Evolutionary conservation across 2,797 vertebrate genomes (phyloP).

Genomic region (Cichlasoma orientale): DNA sequence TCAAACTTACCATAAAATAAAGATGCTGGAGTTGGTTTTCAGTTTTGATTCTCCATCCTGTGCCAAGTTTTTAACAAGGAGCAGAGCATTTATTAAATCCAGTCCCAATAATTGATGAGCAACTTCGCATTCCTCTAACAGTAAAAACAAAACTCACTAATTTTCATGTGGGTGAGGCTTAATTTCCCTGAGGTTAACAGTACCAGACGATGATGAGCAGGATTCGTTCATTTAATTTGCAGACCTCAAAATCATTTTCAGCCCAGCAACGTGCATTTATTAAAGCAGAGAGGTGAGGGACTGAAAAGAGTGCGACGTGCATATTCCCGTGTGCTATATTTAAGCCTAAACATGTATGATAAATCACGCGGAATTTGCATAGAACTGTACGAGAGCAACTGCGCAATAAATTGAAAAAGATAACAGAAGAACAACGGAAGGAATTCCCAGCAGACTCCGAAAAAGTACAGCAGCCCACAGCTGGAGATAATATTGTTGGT

Average conservation of each 20-base stretch:
- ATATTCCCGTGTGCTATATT: conserved; percentile 30
- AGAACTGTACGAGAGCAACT: conserved; percentile 38
- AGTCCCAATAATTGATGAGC: conserved; percentile 31
- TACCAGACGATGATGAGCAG: conserved; percentile 50
- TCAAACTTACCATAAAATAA: conserved; percentile 41
- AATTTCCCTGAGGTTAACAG: conserved; percentile 53
- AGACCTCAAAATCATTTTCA: conserved; percentile 42
- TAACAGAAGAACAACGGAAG: conserved; percentile 41
- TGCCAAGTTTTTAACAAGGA: conserved; percentile 36
- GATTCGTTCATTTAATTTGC: conserved; percentile 52
- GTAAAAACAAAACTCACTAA: conserved; percentile 39
- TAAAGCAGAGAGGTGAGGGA: conserved; percentile 2
- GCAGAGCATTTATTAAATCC: conserved; percentile 32
- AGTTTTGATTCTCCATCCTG: conserved; percentile 25
- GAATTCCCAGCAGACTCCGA: conserved; percentile 59
- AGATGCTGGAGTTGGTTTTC: conserved; percentile 22
- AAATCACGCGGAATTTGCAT: conserved; percentile 37
- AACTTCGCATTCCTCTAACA: conserved; percentile 31
- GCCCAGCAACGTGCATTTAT: conserved; percentile 34
- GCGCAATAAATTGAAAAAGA: conserved; percentile 57
- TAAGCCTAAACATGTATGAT: conserved; percentile 37
- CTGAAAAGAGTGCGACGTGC: conserved; percentile 39
- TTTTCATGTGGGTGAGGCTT: conserved; percentile 27
- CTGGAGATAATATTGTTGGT: conserved; percentile 76
- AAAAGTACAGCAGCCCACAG: conserved; percentile 65